phyloP scores from a whole-genome alignment of 2,113 vertebrate genomes.

The Seriola rivoliana region DNA sequence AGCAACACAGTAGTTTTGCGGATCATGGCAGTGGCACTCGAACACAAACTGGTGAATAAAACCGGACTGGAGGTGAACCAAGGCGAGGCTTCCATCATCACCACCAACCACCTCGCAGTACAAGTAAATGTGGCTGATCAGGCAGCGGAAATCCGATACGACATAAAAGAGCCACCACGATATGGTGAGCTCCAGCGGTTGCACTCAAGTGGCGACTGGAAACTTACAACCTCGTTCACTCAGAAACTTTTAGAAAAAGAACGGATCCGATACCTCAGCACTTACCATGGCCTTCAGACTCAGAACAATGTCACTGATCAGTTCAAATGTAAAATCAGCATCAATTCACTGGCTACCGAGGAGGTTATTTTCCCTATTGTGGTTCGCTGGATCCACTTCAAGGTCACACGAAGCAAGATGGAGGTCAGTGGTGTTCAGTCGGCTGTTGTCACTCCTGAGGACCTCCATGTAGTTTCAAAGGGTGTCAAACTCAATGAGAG shows the following conservation, averaged over 20 bases:
- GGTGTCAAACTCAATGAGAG: conserved; percentile 81
- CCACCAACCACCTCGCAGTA: conserved; percentile 84
- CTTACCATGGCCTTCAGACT: conserved; percentile 82
- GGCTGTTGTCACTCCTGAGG: conserved; percentile 79
- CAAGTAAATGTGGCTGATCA: conserved; percentile 82
- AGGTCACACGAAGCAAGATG: conserved; percentile 84
- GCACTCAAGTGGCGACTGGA: conserved; percentile 86
- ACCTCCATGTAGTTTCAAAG: conserved; percentile 83
- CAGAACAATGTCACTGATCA: conserved; percentile 82
- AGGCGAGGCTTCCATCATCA: conserved; percentile 83
- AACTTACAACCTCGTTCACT: conserved; percentile 83
- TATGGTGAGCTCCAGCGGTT: conserved; percentile 88
- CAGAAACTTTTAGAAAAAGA: conserved; percentile 84
- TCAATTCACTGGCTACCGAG: conserved; percentile 77
- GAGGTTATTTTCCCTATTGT: conserved; percentile 82
- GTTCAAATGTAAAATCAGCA: conserved; percentile 87
- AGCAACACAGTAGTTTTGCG: conserved; percentile 90
- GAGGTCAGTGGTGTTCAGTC: conserved; percentile 81
- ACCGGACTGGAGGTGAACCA: conserved; percentile 85
- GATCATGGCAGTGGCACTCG: conserved; percentile 85
- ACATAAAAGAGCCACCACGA: conserved; percentile 82
- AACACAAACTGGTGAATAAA: conserved; percentile 86
- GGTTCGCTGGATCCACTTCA: conserved; percentile 87
- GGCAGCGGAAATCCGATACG: conserved; percentile 82
- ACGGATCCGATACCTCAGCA: conserved; percentile 85